Conservation (phyloP, 2,113 vertebrate genomes). For the Coturnix japonica region DNA sequence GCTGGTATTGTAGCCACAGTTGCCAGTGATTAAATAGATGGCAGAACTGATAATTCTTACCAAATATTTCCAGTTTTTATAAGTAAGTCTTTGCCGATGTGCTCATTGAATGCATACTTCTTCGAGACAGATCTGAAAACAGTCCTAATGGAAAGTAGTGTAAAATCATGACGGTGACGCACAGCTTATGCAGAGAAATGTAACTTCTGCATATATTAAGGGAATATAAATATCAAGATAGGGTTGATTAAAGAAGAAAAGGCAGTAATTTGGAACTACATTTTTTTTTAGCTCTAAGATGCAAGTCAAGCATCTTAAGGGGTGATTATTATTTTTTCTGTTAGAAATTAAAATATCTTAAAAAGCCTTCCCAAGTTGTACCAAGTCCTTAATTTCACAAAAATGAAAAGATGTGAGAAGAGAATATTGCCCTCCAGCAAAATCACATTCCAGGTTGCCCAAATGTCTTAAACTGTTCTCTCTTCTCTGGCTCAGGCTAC, state of each 20-base stretch:
- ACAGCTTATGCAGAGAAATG: background rate
- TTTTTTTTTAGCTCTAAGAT: background rate
- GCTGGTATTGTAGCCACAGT: background rate
- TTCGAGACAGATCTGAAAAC: background rate
- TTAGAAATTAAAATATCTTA: constrained; percentile 32
- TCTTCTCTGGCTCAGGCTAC: background rate
- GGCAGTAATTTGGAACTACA: background rate
- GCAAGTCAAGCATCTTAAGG: constrained; percentile 1
- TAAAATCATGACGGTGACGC: background rate
- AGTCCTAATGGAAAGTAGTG: background rate
- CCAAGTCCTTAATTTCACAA: constrained; percentile 15
- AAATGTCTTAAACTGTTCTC: constrained; percentile 16
- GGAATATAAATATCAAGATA: background rate
- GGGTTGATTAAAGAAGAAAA: background rate
- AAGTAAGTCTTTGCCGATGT: background rate
- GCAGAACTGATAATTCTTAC: background rate
- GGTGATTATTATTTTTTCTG: background rate
- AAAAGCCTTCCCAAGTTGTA: constrained; percentile 28
- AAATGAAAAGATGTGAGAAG: constrained; percentile 28
- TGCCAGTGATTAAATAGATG: background rate
- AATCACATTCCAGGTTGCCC: background rate
- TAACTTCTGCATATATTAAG: background rate
- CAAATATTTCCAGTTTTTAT: background rate
- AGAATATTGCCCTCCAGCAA: background rate
- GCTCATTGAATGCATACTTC: background rate